A percentile compares a stretch with the other conserved stretches of the same genome.
Evolutionary conservation across 2,888 invertebrate species (phyloP).

Genomic region (Epinotia demarniana): DNA sequence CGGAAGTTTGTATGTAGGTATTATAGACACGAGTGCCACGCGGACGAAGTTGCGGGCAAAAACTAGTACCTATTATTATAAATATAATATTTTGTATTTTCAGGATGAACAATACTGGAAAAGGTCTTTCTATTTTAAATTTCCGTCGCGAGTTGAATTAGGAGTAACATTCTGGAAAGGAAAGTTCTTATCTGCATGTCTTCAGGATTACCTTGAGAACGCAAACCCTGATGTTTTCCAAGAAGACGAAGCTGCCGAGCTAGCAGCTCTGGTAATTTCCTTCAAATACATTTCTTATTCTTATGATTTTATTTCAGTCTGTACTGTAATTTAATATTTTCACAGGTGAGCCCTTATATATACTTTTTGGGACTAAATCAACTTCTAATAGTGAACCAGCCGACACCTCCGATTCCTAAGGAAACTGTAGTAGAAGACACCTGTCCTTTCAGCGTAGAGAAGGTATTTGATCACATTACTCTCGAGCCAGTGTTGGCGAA

Average conservation of each 20-base stretch:
- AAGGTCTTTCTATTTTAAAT: constrained; percentile 75
- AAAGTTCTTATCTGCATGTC: constrained; percentile 76
- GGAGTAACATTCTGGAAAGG: constrained; percentile 86
- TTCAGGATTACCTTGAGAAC: constrained; percentile 77
- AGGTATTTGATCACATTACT: constrained; percentile 84
- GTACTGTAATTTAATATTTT: constrained; percentile 45
- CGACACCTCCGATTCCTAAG: constrained; percentile 65
- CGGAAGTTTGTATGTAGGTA: too few species aligned
- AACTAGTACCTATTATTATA: too few species aligned
- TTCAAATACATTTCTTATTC: neutral
- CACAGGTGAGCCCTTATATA: constrained; percentile 80
- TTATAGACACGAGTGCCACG: too few species aligned
- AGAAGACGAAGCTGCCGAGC: constrained; percentile 71
- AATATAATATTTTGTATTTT: constrained; percentile 49
- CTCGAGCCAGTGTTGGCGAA: constrained; percentile 80
- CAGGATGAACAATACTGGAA: constrained; percentile 88
- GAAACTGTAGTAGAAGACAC: constrained; percentile 67
- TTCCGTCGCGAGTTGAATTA: constrained; percentile 66
- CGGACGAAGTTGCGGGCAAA: too few species aligned
- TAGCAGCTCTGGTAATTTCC: constrained; percentile 66
- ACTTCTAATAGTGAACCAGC: constrained; percentile 82
- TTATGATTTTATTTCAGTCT: neutral
- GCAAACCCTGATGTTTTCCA: constrained; percentile 75
- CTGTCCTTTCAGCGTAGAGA: constrained; percentile 71
- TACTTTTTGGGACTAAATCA: constrained; percentile 79